phyloP scores from a whole-genome alignment of 2,113 vertebrate species.

The Grallaria varia region DNA sequence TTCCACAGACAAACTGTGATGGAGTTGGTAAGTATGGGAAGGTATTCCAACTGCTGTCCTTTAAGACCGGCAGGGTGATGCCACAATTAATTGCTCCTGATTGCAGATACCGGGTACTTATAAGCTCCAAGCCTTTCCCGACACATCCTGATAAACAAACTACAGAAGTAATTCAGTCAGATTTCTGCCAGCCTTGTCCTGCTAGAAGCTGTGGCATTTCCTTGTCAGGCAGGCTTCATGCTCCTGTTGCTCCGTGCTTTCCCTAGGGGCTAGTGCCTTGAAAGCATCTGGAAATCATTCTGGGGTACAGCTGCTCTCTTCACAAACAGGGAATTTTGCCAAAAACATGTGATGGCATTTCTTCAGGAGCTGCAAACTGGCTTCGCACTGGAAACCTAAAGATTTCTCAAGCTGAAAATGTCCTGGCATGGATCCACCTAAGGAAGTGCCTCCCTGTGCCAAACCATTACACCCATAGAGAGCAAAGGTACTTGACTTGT shows the following conservation, averaged over 20 bases:
- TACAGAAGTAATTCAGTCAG: neutral
- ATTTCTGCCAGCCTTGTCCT: neutral
- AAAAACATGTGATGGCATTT: neutral
- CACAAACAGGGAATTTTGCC: neutral
- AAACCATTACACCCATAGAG: neutral
- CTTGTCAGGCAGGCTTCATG: neutral
- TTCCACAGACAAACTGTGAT: accelerated
- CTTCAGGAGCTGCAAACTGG: neutral
- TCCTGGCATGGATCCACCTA: neutral
- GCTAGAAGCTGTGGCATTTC: neutral
- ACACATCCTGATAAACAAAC: neutral
- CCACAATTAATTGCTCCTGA: neutral
- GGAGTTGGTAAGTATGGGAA: neutral
- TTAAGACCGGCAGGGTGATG: neutral
- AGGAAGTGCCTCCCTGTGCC: neutral
- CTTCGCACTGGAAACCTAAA: neutral
- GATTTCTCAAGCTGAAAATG: neutral
- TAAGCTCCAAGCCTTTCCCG: accelerated
- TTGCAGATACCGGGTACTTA: neutral
- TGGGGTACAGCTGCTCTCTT: neutral
- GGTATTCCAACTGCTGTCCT: neutral
- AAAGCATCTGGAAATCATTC: neutral
- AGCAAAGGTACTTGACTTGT: neutral
- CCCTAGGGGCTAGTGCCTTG: neutral
- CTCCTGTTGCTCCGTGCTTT: neutral